A percentile compares a stretch with the other conserved stretches of the same genome.
These are phyloP conservation scores for Trichonephila inaurata DNA, from an alignment of 1,140 invertebrate genomes.

Conservation along the genomic window DNA sequence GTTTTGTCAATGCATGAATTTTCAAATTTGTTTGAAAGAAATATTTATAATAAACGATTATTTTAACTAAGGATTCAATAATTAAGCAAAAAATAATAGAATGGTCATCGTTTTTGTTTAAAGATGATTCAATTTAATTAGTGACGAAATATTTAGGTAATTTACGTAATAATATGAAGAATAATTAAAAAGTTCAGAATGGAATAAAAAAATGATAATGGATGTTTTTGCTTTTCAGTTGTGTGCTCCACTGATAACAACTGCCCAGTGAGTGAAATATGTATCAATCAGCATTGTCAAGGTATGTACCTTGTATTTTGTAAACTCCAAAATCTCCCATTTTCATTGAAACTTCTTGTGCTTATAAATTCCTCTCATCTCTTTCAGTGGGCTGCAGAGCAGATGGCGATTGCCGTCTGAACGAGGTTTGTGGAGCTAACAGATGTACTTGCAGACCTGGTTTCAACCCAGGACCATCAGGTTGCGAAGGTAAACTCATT, in stretches of 20 bases:
- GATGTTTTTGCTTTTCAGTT: conserved; percentile 31
- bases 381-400: conserved; percentile 87
- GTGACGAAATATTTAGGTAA: too few species aligned
- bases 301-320: conserved; percentile 49
- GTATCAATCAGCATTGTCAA: conserved; percentile 90
- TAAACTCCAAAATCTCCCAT: background rate
- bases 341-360: background rate
- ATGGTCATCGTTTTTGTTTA: too few species aligned
- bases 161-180: too few species aligned
- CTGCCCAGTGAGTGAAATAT: conserved; percentile 93
- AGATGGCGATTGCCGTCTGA: conserved; percentile 89
- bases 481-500: conserved; percentile 83
- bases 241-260: conserved; percentile 92
- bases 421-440: conserved; percentile 89
- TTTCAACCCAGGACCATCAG: conserved; percentile 82
- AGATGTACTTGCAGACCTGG: conserved; percentile 85
- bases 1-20: too few species aligned
- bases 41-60: too few species aligned
- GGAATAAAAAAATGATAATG: too few species aligned
- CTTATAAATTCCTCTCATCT: background rate
- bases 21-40: too few species aligned
- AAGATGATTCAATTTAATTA: too few species aligned
- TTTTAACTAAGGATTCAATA: too few species aligned
- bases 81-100: too few species aligned
- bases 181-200: too few species aligned